Base-by-base conservation (phyloP, 2,797 vertebrate genomes). In the Catamblyrhynchus diadema region DNA sequence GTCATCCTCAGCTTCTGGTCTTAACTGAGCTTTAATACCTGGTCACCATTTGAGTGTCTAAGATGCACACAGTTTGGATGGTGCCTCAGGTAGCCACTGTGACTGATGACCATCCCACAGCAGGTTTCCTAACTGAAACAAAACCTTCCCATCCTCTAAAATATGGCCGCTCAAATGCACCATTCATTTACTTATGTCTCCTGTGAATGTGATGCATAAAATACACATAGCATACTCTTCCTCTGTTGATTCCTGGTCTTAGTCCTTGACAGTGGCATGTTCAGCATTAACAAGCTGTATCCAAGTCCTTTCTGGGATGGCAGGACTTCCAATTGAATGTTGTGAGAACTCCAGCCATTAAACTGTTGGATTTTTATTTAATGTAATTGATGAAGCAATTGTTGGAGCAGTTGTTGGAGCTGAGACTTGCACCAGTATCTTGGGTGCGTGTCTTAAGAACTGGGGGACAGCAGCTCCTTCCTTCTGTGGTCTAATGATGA, bases 371-470 rank as follows among this genome's bases (percentile, higher is more conserved):
- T 45, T 80, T 91, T 80, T 66, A 62, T 82, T 85, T 73, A 22
- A 51, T 0, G 0, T 35, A 51, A 37, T 21, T 33, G 50, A 47
- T 42, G 53, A 82, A 53, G 41, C 15, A 48, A 17, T 50, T 9
- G 5, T 24, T 66, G 60, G 30, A 53, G 41, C 15, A 48, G 15
- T 50, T 9, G 5, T 24, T 66, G 60, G 30, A 80, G 22, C n/a
- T 50, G 30, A 65, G n/a, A 53, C 45, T 64, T 64, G 33, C 20
- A 47, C 23, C 32, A 27, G 3, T 27, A 28, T 17, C 32, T 70
- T 3, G 4, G 3, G 5, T 60, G 23, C 2, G 1, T 56, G n/a
- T 56, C 48, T 77, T 64, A 60, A 53, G 21, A 22, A 15, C 10
- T 35, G 22, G 4, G 27, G 16, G 18, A 32, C 48, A 80, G 27